Base-by-base conservation (phyloP, 1,140 invertebrate genomes). In the Nylanderia fulva region DNA sequence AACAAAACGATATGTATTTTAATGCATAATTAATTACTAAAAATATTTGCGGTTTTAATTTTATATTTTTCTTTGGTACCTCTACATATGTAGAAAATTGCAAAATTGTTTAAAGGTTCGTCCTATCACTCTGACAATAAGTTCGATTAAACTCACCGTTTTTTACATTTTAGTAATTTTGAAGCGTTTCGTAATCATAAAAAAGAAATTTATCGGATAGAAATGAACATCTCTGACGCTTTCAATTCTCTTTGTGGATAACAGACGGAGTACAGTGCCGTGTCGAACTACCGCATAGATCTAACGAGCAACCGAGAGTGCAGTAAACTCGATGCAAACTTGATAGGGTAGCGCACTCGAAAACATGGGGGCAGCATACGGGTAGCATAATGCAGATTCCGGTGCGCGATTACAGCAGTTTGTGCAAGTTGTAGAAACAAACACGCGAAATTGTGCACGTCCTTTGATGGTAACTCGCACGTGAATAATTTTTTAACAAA, bases 401-500 rank as follows among this genome's bases (percentile, higher is more conserved):
- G 39, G 24, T 5, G n/a, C 36, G 24, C 61, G 86, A 88, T 88
- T 82, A 88, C 27, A n/a, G 42, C 36, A 54, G 68, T 36, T 66
- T 68, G 75, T 68, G 45, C 74, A 48, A 36, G 13, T n/a, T 29
- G 24, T 48, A 13, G 52, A 56, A 87, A 87, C 87, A 52, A 45
- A 83, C 27, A 15, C 8, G 66, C n/a, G 80, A 80, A 84, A 87
- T 80, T 56, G 84, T 72, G 71, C 56, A 72, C 72, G 86, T 48
- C 54, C 82, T 88, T 88, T 88, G 74, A 48, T 21, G 72, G 48
- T 45, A 29, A 80, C 61, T 61, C 52, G 11, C 18, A 84, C 63
- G 87, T 88, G 76, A 82, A 75, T 82, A 88, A 88, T 63, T 48
- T 69, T 56, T 74, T 54, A 80, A 85, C 83, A 66, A 76, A 88